Percentiles rank a stretch among this genome's conserved stretches.
Evolutionary conservation across 2,797 vertebrate genomes (phyloP).

Genomic region (Esox lucius): DNA sequence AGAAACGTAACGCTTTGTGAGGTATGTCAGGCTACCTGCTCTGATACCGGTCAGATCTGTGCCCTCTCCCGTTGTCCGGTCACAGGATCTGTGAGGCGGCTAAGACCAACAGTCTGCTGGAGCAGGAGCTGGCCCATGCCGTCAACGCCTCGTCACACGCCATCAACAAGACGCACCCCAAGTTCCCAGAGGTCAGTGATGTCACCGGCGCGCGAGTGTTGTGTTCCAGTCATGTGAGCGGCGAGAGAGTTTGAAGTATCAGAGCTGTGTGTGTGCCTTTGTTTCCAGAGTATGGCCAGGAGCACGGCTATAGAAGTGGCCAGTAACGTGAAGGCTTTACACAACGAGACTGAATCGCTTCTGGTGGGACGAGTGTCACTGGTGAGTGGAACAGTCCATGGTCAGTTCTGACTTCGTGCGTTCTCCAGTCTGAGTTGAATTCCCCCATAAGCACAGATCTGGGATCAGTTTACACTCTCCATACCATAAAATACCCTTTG

Average conservation of each 20-base stretch:
- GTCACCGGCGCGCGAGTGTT: background rate
- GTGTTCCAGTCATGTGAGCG: background rate
- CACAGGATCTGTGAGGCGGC: conserved; percentile 95
- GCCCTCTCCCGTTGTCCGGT: conserved; percentile 28
- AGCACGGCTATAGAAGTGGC: conserved; percentile 94
- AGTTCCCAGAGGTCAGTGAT: conserved; percentile 88
- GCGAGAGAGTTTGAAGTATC: background rate
- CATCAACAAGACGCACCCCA: conserved; percentile 95
- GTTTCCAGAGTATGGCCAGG: conserved; percentile 86
- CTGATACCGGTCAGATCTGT: background rate
- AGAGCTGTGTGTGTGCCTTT: conserved; percentile 17
- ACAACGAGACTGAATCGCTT: conserved; percentile 95
- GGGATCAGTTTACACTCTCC: background rate
- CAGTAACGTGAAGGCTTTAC: conserved; percentile 92
- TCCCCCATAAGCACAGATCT: background rate
- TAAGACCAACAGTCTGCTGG: conserved; percentile 88
- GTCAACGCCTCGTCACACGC: conserved; percentile 97
- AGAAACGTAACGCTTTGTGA: too few species aligned
- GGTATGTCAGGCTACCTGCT: too few species aligned
- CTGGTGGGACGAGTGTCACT: conserved; percentile 89
- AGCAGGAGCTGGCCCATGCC: conserved; percentile 96
- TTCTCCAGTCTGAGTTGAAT: too few species aligned
- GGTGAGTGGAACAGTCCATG: conserved; percentile 73
- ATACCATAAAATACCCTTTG: background rate
- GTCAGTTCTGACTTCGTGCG: background rate